A percentile compares a stretch with the other conserved stretches of the same genome.
Conservation (phyloP, 2,113 vertebrate species). For the Eclectus roratus region DNA sequence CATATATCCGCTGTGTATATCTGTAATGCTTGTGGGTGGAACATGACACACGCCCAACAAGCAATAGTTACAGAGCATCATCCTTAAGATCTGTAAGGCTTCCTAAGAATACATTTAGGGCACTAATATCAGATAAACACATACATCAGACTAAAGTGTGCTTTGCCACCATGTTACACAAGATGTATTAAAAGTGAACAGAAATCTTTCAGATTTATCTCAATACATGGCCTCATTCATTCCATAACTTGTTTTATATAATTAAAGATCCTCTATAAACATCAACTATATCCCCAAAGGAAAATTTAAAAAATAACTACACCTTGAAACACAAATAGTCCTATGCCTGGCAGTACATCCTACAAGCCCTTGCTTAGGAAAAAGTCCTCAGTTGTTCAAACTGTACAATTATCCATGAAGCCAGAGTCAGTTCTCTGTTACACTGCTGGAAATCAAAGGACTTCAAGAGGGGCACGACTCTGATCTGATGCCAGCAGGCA, state of each 20-base stretch:
- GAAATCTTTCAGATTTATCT: constrained; percentile 53
- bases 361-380: neutral
- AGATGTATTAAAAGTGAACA: constrained; percentile 43
- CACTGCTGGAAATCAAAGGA: neutral
- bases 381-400: neutral
- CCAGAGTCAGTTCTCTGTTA: neutral
- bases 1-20: rapidly evolving
- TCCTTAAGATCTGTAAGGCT: neutral
- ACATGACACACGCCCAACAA: neutral
- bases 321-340: neutral
- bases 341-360: neutral
- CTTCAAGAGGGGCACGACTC: neutral
- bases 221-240: constrained; percentile 31
- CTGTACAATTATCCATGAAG: neutral
- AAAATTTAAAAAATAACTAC: constrained; percentile 11
- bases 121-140: constrained; percentile 10
- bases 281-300: neutral
- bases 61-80: neutral
- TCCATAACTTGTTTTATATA: constrained; percentile 41
- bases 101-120: neutral
- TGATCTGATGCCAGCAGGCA: neutral
- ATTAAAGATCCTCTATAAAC: constrained; percentile 38
- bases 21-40: neutral
- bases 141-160: neutral
- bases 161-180: constrained; percentile 40